These are phyloP conservation scores for Polietes domitor DNA, from an alignment of 2,888 invertebrate genomes.

Conservation along the genomic window DNA sequence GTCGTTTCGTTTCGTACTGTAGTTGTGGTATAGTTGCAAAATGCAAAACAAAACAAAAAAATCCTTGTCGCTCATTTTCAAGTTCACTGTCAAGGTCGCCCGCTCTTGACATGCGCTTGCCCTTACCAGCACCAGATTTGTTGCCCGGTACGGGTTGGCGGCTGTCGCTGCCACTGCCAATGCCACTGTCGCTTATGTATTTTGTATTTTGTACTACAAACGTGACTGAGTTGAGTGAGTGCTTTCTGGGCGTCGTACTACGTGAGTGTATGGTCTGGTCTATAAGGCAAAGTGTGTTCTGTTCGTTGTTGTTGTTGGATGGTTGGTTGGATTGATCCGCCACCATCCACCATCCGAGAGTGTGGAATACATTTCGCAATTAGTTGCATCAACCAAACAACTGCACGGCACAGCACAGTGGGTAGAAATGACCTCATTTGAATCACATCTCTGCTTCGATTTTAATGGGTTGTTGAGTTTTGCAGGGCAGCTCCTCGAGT, in stretches of 20 bases:
- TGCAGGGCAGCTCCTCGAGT: too few relatives aligned
- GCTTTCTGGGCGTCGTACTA: not conserved
- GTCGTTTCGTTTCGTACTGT: conserved; percentile 9
- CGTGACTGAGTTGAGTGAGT: conserved; percentile 31
- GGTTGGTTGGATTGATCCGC: conserved; percentile 6
- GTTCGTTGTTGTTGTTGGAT: too few relatives aligned
- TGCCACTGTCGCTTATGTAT: not conserved
- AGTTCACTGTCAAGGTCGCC: conserved; percentile 92
- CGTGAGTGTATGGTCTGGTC: not conserved
- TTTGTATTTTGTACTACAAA: conserved; percentile 11
- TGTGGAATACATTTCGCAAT: conserved; percentile 41
- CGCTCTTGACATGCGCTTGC: conserved; percentile 82
- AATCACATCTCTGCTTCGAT: too few relatives aligned
- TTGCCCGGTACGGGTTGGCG: conserved; percentile 47
- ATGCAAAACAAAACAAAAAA: conserved; percentile 68
- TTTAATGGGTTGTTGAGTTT: too few relatives aligned
- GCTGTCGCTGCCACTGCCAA: not conserved
- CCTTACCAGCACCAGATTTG: conserved; percentile 59
- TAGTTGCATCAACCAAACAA: conserved; percentile 37
- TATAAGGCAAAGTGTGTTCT: not conserved
- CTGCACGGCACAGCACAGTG: too few relatives aligned
- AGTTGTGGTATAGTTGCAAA: conserved; percentile 51
- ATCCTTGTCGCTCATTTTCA: conserved; percentile 82
- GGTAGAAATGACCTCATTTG: too few relatives aligned
- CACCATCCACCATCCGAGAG: not conserved